Evolutionary conservation across 92 coral and sea anemone genomes (phyloP), one percentile per base, ranked within the genome.

Genomic region (Micromussa lordhowensis): DNA sequence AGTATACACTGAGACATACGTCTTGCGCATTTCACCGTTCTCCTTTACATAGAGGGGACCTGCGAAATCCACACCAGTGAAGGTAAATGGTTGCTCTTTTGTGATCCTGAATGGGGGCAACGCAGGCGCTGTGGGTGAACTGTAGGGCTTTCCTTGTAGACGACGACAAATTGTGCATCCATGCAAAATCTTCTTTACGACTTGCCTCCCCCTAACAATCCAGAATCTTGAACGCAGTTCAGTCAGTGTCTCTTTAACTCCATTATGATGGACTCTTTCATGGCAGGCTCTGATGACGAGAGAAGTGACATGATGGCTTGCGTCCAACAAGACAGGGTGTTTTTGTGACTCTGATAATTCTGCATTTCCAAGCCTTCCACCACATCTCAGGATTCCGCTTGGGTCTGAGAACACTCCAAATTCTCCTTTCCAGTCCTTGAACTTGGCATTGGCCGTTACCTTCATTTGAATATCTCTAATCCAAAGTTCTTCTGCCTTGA

Each of bases 171-270:
- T 32, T 38, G 53, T 66, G 38, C 91, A 91, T 18, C 68, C 73
- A 79, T 85, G 87, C 36, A 91, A n/a, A n/a, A n/a, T n/a, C n/a
- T n/a, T n/a, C n/a, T n/a, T n/a, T n/a, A n/a, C n/a, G n/a, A 34
- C 85, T 53, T 87, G 88, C 66, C 90, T 75, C 61, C 88, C 94
- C 24, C 87, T 69, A 16, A 87, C 88, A n/a, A 91, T 91, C 88
- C 93, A 55, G 22, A 55, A 91, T 30, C 78, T 72, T 48, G 85
- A 83, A 4, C 92, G 77, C 53, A 89, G 26, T 44, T 44, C 51
- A 44, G 51, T 44, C 51, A 44, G 51, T 44, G 51, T 44, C 51
- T 44, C 51, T 44, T n/a, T n/a, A n/a, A n/a, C n/a, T n/a, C n/a
- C n/a, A n/a, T n/a, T n/a, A n/a, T n/a, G n/a, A n/a, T n/a, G n/a